Base-by-base conservation (phyloP, 1,140 invertebrate genomes). In the Drosophila setifemur region DNA sequence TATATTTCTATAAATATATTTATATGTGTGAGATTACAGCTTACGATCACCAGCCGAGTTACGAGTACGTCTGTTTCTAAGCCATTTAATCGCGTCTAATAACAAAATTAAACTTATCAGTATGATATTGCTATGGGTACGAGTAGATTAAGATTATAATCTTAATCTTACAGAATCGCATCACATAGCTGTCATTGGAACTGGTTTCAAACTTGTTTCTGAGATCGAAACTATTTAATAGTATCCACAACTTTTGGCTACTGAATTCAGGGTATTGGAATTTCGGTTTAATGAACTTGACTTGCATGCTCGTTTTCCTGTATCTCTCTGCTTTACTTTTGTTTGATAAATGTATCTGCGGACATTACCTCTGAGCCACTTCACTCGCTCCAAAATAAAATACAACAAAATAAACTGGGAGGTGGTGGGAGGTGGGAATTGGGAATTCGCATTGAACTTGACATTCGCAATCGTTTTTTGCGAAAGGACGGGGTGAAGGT, bases 381-480 rank as follows among this genome's bases (percentile, higher is more conserved):
- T n/a, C n/a, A n/a, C n/a, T n/a, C n/a, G n/a, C n/a, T 16, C 9
- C 40, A 52, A 42, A 29, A 55, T 21, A 23, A 55, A 40, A 23
- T 3, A 23, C 5, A 5, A 23, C 2, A 23, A 9, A 7, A 6
- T 6, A 23, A 35, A 2, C 8, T 31, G 19, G 55, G 7, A 4
- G 9, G 48, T 33, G 48, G 19, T 26, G 48, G 31, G 35, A 55
- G 14, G 45, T 25, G 63, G 40, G 49, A 55, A 57, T 79, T 54
- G 79, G 64, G 55, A 54, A 86, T 75, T 85, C 55, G 48, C 52
- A 61, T 86, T 85, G 81, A 85, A 85, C 79, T 85, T 85, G 79
- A 85, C 79, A 85, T 86, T 85, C 60, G 60, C 66, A 85, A 79
- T 85, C 60, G 60, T 67, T 85, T 79, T 83, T 71, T 63, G 68